A percentile compares a stretch with the other conserved stretches of the same genome.
These are phyloP conservation scores for Cyclophora albipunctata DNA, from an alignment of 2,888 invertebrate genomes.

Conservation along the genomic window DNA sequence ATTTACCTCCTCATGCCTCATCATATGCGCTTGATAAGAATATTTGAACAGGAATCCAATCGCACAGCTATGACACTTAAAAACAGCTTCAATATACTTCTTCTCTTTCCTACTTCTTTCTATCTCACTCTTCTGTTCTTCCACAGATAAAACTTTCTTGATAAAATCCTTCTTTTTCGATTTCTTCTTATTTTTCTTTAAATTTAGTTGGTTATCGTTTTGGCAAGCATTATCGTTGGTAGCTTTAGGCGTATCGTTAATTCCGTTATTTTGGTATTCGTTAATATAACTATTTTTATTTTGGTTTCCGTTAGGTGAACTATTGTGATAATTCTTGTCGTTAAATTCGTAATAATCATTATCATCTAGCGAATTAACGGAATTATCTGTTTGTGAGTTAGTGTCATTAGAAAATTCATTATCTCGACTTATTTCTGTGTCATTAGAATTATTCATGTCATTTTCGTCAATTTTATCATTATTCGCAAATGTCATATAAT, in stretches of 20 bases:
- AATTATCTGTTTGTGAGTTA: no score
- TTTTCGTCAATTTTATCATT: slow-evolving; percentile 1
- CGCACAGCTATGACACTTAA: slow-evolving; percentile 59
- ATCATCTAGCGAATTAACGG: not conserved
- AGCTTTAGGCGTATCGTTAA: not conserved
- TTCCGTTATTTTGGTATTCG: slow-evolving; percentile 2
- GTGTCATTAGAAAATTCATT: not conserved
- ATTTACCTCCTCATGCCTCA: slow-evolving; percentile 65
- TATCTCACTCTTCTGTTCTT: slow-evolving; percentile 55
- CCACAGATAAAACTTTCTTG: slow-evolving; percentile 40
- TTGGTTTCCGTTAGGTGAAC: not conserved
- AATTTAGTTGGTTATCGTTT: not conserved
- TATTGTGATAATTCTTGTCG: slow-evolving; percentile 6
- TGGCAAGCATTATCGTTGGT: no score
- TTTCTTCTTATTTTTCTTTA: slow-evolving; percentile 23
- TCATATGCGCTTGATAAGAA: slow-evolving; percentile 64
- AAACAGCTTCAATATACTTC: slow-evolving; percentile 55
- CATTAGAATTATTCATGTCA: not conserved
- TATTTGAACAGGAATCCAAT: slow-evolving; percentile 59
- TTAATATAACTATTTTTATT: not conserved
- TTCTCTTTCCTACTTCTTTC: slow-evolving; percentile 49
- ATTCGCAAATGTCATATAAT: not conserved
- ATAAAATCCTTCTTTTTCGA: slow-evolving; percentile 31
- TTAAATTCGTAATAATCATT: slow-evolving; percentile 3
- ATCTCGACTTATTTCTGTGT: not conserved